Percentiles rank a stretch among this genome's conserved stretches.
These are phyloP conservation scores for Nymphalis urticae DNA, from an alignment of 2,888 invertebrate species.

Conservation along the genomic window DNA sequence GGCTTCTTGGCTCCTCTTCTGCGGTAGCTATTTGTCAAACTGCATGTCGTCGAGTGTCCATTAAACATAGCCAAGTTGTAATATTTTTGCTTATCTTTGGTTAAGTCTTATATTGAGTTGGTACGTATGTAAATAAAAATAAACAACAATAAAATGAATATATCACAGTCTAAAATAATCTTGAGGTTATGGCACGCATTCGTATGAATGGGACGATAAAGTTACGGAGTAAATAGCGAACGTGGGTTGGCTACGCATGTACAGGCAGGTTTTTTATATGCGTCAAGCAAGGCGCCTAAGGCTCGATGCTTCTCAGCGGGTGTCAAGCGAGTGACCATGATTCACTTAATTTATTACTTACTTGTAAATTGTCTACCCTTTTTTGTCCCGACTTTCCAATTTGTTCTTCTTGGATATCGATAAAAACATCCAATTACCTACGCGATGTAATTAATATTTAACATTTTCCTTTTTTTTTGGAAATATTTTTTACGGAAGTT, in stretches of 20 bases:
- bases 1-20: no score
- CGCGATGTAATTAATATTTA: conserved; percentile 9
- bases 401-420: conserved; percentile 35
- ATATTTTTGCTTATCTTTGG: no score
- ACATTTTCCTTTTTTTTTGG: not conserved
- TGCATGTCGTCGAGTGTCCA: no score
- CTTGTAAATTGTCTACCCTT: conserved; percentile 56
- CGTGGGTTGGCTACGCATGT: conserved; percentile 62
- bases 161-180: conserved; percentile 38
- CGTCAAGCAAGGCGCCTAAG: conserved; percentile 71
- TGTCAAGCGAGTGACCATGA: conserved; percentile 51
- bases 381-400: conserved; percentile 39
- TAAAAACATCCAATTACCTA: conserved; percentile 24
- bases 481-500: no score
- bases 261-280: conserved; percentile 59
- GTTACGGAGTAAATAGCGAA: conserved; percentile 64
- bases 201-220: conserved; percentile 73
- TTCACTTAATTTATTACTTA: conserved; percentile 68
- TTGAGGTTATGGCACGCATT: conserved; percentile 63
- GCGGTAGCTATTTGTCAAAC: no score
- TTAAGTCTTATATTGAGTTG: not conserved
- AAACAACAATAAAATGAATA: not conserved
- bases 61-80: no score
- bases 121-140: not conserved
- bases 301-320: conserved; percentile 64